Evolutionary conservation across 2,113 vertebrate genomes (phyloP).

Genomic region (Murina feae): DNA sequence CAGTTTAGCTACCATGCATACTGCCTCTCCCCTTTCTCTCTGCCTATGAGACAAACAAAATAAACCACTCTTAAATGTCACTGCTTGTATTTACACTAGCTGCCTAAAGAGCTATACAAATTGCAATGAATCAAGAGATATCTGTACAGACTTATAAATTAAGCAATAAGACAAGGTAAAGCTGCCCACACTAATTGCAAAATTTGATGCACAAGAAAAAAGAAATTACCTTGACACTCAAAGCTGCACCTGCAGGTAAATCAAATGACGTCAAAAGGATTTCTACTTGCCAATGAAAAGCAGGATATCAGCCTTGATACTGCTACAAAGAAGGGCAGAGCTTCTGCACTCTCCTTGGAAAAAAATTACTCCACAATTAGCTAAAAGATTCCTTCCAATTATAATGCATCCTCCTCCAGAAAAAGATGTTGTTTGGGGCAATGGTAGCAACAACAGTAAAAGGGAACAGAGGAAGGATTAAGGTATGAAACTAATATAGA

Average conservation of each 20-base stretch:
- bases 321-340: slow-evolving; percentile 37
- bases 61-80: not conserved
- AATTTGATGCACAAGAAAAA: not conserved
- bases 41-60: not conserved
- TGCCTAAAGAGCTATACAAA: slow-evolving; percentile 61
- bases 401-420: slow-evolving; percentile 44
- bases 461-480: not conserved
- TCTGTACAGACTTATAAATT: slow-evolving; percentile 52
- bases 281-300: slow-evolving; percentile 47
- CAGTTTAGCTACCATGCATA: not conserved
- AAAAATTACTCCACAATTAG: slow-evolving; percentile 48
- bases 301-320: slow-evolving; percentile 25
- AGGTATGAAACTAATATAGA: slow-evolving; percentile 57
- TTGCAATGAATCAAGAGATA: slow-evolving; percentile 48
- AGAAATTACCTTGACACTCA: not conserved
- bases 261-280: slow-evolving; percentile 37
- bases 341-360: slow-evolving; percentile 47
- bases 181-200: slow-evolving; percentile 6
- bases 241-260: not conserved
- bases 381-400: slow-evolving; percentile 41
- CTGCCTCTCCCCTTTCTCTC: not conserved
- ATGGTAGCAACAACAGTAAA: slow-evolving; percentile 42
- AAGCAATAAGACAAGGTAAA: slow-evolving; percentile 60
- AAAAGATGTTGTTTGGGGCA: slow-evolving; percentile 62
- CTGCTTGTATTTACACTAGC: not conserved